phyloP scores from a whole-genome alignment of 2,113 vertebrate species.

The Theristicus caerulescens region DNA sequence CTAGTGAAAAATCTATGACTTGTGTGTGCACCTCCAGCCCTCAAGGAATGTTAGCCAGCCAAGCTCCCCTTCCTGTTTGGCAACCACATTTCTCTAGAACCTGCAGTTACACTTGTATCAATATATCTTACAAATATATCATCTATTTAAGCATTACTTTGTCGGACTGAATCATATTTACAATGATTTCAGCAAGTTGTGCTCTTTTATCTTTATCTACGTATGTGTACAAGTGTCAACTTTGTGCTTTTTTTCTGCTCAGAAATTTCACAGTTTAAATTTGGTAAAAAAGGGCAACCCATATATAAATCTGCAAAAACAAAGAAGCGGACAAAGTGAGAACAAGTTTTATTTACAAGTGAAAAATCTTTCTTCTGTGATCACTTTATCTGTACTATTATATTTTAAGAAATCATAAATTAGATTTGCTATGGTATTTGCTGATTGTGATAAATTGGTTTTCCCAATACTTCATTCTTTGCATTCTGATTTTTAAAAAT shows the following conservation, averaged over 20 bases:
- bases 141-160: not conserved
- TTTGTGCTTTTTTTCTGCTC: not conserved
- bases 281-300: not conserved
- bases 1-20: not conserved
- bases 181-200: not conserved
- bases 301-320: not conserved
- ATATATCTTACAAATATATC: not conserved
- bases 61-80: not conserved
- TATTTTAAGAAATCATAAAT: not conserved
- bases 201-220: not conserved
- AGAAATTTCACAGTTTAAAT: not conserved
- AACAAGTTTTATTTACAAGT: not conserved
- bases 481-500: not conserved
- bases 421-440: not conserved
- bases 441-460: not conserved
- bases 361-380: not conserved
- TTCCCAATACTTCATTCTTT: not conserved
- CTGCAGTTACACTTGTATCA: not conserved
- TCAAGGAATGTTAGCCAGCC: not conserved
- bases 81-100: not conserved
- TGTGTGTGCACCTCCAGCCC: not conserved
- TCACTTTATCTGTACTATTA: not conserved
- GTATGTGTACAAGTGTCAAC: not conserved
- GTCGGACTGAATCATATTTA: not conserved
- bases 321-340: not conserved